A percentile compares a stretch with the other conserved stretches of the same genome.
Conservation (phyloP, 2,888 invertebrate species). For the Spodoptera exigua region DNA sequence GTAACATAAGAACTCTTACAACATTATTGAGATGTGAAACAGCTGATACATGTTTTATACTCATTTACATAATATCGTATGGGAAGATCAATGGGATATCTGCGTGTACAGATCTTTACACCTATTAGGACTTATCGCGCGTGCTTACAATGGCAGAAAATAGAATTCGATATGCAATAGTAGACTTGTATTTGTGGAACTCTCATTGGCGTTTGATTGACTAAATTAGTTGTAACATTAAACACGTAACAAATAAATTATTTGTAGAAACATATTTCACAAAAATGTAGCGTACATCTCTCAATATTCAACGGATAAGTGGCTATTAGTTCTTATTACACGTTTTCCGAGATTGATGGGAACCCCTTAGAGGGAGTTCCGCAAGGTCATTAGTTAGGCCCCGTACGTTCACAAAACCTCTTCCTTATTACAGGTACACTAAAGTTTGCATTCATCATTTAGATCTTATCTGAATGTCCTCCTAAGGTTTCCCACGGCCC, state of each 20-base stretch:
- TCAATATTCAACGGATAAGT: not conserved
- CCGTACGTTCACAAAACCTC: constrained; percentile 13
- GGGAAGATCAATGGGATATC: constrained; percentile 47
- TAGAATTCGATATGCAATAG: constrained; percentile 25
- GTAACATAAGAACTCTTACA: constrained; percentile 31
- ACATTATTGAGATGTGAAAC: constrained; percentile 40
- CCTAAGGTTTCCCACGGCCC: constrained; percentile 38
- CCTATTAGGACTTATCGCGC: constrained; percentile 38
- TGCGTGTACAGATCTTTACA: constrained; percentile 40
- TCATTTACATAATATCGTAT: constrained; percentile 47
- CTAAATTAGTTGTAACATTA: not conserved
- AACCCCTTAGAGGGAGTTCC: constrained; percentile 7
- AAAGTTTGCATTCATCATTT: constrained; percentile 6
- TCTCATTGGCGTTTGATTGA: constrained; percentile 32
- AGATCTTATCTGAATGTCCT: constrained; percentile 20
- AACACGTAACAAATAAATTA: not conserved
- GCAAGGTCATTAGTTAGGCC: constrained; percentile 35
- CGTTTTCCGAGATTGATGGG: constrained; percentile 12
- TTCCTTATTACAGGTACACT: constrained; percentile 4
- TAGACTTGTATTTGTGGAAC: constrained; percentile 19
- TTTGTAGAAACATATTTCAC: not conserved
- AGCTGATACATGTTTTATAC: constrained; percentile 39
- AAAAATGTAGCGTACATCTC: not conserved
- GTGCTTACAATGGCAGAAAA: constrained; percentile 32
- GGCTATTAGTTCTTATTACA: constrained; percentile 5